Evolutionary conservation across 2,113 vertebrate genomes (phyloP).

Genomic region (Xiphorhynchus elegans): DNA sequence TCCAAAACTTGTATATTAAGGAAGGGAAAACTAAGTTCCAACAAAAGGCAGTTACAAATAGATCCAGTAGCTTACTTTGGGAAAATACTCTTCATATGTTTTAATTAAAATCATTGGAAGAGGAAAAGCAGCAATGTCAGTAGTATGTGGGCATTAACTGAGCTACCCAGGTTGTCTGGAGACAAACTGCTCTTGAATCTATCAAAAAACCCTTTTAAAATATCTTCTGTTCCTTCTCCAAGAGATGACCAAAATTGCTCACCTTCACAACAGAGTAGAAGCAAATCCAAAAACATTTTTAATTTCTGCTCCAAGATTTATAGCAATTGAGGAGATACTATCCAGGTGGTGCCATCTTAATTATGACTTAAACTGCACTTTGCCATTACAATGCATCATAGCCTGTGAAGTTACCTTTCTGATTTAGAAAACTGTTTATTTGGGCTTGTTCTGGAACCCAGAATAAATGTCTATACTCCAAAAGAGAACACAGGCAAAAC

Average conservation of each 20-base stretch:
- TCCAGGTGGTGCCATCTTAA: neutral
- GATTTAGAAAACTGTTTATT: neutral
- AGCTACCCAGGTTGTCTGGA: neutral
- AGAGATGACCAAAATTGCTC: neutral
- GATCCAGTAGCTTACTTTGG: neutral
- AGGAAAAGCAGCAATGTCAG: neutral
- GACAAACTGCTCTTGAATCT: neutral
- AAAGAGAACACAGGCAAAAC: neutral
- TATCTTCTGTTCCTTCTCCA: neutral
- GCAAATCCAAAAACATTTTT: neutral
- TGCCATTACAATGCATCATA: neutral
- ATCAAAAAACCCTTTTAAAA: neutral
- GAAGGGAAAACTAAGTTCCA: neutral
- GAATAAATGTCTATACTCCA: neutral
- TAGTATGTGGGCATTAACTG: neutral
- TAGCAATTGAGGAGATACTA: neutral
- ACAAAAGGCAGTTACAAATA: neutral
- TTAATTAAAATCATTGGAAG: neutral
- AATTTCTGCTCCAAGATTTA: neutral
- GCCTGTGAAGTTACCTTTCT: neutral
- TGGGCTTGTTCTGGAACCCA: neutral
- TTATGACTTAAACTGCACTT: neutral
- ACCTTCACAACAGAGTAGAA: neutral
- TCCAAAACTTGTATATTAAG: neutral
- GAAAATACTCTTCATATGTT: neutral